phyloP scores from a whole-genome alignment of 2,113 vertebrate genomes.

The Ornithorhynchus anatinus region DNA sequence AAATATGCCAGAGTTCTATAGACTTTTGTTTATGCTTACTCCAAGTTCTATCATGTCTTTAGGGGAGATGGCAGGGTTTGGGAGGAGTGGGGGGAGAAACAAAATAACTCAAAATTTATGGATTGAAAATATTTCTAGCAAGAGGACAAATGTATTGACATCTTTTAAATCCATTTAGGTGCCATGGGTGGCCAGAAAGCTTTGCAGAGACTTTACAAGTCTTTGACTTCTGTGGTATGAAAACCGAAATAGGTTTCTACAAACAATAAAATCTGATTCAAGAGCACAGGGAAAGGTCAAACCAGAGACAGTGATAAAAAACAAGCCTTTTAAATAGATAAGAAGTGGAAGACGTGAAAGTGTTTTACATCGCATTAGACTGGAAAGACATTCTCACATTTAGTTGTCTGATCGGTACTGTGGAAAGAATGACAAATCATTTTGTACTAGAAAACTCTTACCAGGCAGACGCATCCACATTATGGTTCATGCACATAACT shows the following conservation, averaged over 20 bases:
- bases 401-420: not conserved
- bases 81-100: not conserved
- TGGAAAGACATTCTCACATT: not conserved
- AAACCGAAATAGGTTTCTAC: not conserved
- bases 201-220: not conserved
- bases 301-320: not conserved
- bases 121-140: not conserved
- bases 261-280: not conserved
- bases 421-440: not conserved
- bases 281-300: not conserved
- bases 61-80: too few relatives aligned
- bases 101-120: not conserved
- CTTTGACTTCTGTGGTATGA: not conserved
- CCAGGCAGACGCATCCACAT: not conserved
- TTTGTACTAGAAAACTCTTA: not conserved
- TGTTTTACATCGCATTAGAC: not conserved
- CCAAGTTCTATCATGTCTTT: too few relatives aligned
- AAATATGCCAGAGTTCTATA: not conserved
- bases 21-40: not conserved
- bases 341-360: not conserved
- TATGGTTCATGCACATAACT: too few relatives aligned
- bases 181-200: not conserved
- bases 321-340: not conserved
- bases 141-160: not conserved
- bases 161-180: not conserved